A percentile compares a stretch with the other conserved stretches of the same genome.
phyloP scores from a whole-genome alignment of 2,888 invertebrate species.

The Plebejus argus region DNA sequence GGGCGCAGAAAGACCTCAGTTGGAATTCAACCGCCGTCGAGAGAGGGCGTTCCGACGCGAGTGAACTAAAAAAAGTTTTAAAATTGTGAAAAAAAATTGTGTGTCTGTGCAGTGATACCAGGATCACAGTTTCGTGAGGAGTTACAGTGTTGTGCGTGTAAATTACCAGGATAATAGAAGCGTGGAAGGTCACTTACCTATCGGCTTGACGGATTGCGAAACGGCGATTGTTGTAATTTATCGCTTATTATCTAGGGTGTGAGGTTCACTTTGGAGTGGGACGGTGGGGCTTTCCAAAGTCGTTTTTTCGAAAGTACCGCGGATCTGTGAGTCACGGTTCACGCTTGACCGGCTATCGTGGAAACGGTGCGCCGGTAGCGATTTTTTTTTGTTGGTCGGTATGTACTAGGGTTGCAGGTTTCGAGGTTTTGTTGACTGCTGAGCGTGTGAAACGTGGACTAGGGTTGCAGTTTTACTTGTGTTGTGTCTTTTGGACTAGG shows the following conservation, averaged over 20 bases:
- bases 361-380: slow-evolving; percentile 16
- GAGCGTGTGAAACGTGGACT: background rate
- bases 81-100: background rate
- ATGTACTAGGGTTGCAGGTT: background rate
- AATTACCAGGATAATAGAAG: too few species aligned
- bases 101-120: background rate
- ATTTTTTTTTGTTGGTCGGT: background rate
- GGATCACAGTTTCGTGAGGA: slow-evolving; percentile 21
- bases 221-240: slow-evolving; percentile 3
- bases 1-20: slow-evolving; percentile 71
- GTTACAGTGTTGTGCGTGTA: slow-evolving; percentile 13
- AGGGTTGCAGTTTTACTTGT: background rate
- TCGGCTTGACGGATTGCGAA: slow-evolving; percentile 17
- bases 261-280: background rate
- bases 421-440: background rate
- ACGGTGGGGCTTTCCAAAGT: slow-evolving; percentile 3
- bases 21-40: slow-evolving; percentile 55
- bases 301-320: slow-evolving; percentile 20
- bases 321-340: slow-evolving; percentile 15
- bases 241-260: slow-evolving; percentile 1
- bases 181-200: slow-evolving; percentile 29
- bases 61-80: background rate
- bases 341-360: slow-evolving; percentile 10
- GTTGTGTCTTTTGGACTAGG: background rate
- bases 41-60: slow-evolving; percentile 52